Percentiles rank a stretch among this genome's conserved stretches.
These are phyloP conservation scores for Hetaerina titia DNA, from an alignment of 2,888 invertebrate species.

Conservation along the genomic window DNA sequence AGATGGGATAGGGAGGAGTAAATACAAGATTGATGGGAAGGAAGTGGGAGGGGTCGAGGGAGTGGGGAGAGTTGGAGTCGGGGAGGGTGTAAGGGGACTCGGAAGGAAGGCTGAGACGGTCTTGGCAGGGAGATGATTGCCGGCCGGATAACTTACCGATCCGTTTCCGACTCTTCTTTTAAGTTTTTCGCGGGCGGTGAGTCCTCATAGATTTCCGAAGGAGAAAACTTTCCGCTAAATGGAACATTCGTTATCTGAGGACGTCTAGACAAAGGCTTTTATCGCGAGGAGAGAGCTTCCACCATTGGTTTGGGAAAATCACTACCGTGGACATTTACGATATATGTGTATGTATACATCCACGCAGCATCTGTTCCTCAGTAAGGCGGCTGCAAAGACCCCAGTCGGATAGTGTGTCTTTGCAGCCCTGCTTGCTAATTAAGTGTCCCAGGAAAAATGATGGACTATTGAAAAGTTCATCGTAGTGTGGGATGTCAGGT, in stretches of 20 bases:
- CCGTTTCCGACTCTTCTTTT: not conserved
- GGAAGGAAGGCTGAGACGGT: not conserved
- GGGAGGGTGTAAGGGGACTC: not conserved
- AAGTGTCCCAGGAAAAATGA: no score
- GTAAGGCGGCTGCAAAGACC: no score
- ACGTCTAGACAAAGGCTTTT: not conserved
- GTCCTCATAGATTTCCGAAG: not conserved
- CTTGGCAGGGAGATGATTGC: not conserved
- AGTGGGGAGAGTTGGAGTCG: not conserved
- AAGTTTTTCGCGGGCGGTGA: not conserved
- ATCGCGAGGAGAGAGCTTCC: not conserved
- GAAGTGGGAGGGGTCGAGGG: not conserved
- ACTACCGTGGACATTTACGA: not conserved
- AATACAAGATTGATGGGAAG: slow-evolving; percentile 49
- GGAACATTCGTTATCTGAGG: not conserved
- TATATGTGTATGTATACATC: no score
- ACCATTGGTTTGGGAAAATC: not conserved
- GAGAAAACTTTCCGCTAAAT: not conserved
- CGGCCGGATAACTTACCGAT: not conserved
- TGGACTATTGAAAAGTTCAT: no score
- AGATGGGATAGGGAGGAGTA: not conserved
- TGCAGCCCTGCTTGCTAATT: no score
- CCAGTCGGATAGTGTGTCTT: no score
- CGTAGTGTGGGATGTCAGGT: no score
- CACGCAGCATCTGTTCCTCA: no score